phyloP scores from a whole-genome alignment of 1,140 invertebrate species.

The Drosophila sulfurigaster region DNA sequence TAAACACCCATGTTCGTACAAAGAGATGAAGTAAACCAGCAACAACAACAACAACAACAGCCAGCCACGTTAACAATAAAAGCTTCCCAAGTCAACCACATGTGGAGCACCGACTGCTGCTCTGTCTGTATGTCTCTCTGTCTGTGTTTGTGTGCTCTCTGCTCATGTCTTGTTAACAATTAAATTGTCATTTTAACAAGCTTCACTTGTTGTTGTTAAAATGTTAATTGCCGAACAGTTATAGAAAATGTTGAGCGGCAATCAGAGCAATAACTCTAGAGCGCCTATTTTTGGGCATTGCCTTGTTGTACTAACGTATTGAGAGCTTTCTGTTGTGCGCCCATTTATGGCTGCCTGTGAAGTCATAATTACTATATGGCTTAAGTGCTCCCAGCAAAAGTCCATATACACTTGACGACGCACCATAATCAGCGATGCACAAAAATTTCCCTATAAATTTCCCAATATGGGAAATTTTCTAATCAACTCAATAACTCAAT shows the following conservation, averaged over 20 bases:
- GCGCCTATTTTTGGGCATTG: conserved; percentile 78
- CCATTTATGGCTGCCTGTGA: conserved; percentile 69
- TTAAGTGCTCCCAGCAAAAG: conserved; percentile 42
- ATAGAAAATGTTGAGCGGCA: conserved; percentile 73
- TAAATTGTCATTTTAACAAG: conserved; percentile 85
- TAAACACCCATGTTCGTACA: conserved; percentile 78
- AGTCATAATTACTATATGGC: conserved; percentile 66
- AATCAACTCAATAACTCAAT: conserved; percentile 10
- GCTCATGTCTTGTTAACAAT: conserved; percentile 80
- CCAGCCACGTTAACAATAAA: conserved; percentile 55
- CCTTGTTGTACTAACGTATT: conserved; percentile 37
- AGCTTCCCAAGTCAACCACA: conserved; percentile 74
- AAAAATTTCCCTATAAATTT: conserved; percentile 49
- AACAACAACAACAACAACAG: conserved; percentile 31
- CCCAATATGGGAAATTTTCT: conserved; percentile 14
- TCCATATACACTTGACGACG: conserved; percentile 21
- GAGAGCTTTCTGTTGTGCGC: conserved; percentile 28
- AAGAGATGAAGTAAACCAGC: conserved; percentile 39
- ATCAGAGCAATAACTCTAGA: conserved; percentile 66
- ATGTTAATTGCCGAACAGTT: conserved; percentile 84
- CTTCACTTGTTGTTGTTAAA: conserved; percentile 78
- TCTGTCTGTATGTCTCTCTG: conserved; percentile 21
- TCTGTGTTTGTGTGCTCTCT: conserved; percentile 38
- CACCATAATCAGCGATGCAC: conserved; percentile 31
- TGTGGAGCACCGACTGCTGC: conserved; percentile 67